phyloP scores from a whole-genome alignment of 2,797 vertebrate species.

The Coregonus sp. region DNA sequence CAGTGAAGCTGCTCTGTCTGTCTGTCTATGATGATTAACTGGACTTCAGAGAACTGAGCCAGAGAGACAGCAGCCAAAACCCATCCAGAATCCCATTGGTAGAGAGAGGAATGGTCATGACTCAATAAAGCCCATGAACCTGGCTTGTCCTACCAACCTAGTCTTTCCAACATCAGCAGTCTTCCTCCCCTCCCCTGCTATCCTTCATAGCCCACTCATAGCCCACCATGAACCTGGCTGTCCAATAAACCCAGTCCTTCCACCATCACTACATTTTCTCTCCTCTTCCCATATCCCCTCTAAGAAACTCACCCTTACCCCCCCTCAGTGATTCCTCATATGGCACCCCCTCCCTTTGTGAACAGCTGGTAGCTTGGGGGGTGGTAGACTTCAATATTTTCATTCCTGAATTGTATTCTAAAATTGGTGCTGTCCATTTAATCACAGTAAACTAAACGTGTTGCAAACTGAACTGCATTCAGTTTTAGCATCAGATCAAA shows the following conservation, averaged over 20 bases:
- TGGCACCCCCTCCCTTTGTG: no score
- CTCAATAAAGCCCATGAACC: neutral
- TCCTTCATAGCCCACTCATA: no score
- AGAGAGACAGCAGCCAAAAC: neutral
- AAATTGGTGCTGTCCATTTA: no score
- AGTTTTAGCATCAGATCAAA: no score
- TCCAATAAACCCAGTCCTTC: neutral
- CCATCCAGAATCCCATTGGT: neutral
- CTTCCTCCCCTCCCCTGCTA: no score
- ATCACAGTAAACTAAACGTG: no score
- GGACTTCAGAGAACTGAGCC: conserved; percentile 2
- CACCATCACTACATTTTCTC: neutral
- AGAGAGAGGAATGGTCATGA: neutral
- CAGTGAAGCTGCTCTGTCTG: neutral
- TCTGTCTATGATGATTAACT: neutral
- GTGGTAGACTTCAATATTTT: no score
- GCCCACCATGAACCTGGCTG: no score
- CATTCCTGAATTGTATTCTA: no score
- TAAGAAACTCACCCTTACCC: neutral
- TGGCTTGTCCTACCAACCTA: neutral
- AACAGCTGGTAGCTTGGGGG: no score
- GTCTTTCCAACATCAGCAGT: no score
- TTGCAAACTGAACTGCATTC: no score
- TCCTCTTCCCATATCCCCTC: neutral
- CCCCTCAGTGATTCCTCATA: neutral